These are phyloP conservation scores for Lanius ludovicianus DNA, from an alignment of 2,113 vertebrate genomes.

Conservation along the genomic window DNA sequence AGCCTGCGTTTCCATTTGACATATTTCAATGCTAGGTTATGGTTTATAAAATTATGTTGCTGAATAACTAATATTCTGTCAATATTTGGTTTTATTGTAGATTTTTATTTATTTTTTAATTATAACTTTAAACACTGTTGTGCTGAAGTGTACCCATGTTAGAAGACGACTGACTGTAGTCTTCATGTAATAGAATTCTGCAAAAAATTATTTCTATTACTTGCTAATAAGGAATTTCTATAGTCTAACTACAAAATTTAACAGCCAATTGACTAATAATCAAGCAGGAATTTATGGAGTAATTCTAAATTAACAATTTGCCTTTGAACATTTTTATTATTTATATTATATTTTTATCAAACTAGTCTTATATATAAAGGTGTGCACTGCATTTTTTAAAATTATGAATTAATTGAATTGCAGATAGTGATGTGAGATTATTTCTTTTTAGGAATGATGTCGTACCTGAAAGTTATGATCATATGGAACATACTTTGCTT, in stretches of 20 bases:
- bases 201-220: background rate
- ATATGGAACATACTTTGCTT: slow-evolving; percentile 55
- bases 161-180: background rate
- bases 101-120: background rate
- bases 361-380: background rate
- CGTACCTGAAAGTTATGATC: slow-evolving; percentile 45
- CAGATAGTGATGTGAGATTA: background rate
- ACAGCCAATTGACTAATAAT: background rate
- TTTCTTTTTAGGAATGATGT: slow-evolving; percentile 36
- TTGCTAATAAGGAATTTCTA: background rate
- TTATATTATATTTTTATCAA: background rate
- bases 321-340: background rate
- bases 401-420: background rate
- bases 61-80: background rate
- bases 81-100: background rate
- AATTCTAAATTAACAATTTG: background rate
- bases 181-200: background rate
- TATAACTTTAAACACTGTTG: background rate
- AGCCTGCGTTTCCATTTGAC: background rate
- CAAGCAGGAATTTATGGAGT: background rate
- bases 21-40: background rate
- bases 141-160: background rate
- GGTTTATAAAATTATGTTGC: background rate
- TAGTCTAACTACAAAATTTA: background rate
- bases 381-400: background rate